phyloP scores from a whole-genome alignment of 2,888 invertebrate genomes.

The Melikaiella ostensackeni region DNA sequence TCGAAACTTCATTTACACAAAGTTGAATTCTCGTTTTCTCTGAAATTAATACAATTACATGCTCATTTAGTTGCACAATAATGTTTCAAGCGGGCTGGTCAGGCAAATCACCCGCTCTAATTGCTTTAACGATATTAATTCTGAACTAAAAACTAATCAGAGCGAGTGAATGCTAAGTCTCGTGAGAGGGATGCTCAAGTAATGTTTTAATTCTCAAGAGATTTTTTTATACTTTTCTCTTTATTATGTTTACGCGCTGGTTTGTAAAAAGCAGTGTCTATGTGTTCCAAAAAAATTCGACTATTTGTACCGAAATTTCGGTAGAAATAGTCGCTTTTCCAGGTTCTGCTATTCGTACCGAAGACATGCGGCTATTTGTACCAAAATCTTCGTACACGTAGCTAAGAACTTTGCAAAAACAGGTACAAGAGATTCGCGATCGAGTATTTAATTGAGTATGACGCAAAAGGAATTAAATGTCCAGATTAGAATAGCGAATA shows the following conservation, averaged over 20 bases:
- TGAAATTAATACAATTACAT: conserved; percentile 7
- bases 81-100: background rate
- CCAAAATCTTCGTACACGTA: too few species aligned
- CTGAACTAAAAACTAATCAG: conserved; percentile 28
- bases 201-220: background rate
- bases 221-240: background rate
- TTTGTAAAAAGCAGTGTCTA: too few species aligned
- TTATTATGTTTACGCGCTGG: background rate
- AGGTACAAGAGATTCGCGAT: background rate
- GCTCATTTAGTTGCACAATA: conserved; percentile 4
- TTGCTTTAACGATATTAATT: conserved; percentile 16
- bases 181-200: background rate
- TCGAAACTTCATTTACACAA: too few species aligned
- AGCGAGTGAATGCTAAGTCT: background rate
- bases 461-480: background rate
- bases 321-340: too few species aligned
- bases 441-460: background rate
- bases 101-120: conserved; percentile 8
- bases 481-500: background rate
- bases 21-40: background rate
- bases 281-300: too few species aligned
- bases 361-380: too few species aligned
- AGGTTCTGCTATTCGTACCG: too few species aligned
- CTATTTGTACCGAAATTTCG: too few species aligned
- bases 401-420: background rate